Base-by-base conservation (phyloP, 2,113 vertebrate species). In the Trematomus loennbergii region DNA sequence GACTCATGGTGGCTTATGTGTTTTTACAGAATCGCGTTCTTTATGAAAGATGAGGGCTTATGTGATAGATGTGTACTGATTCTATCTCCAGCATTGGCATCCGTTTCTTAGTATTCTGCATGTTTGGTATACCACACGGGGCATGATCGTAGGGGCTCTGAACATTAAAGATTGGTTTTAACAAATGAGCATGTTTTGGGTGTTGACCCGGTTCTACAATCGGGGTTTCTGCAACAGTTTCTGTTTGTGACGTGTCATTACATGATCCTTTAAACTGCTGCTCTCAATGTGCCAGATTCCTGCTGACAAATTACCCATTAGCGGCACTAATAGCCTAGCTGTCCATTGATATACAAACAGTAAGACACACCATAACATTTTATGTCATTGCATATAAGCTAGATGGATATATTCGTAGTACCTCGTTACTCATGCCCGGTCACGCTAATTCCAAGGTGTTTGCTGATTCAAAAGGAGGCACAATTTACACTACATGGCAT, bases 251-350 rank as follows among this genome's bases (percentile, higher is more conserved):
- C n/a, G 60, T 73, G 46, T 48, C 53, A 59, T 57, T 16, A 15
- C 29, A 20, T 45, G 22, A 75, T 64, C 64, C n/a, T 50, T 25
- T 18, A 61, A 82, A 68, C 3, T 2, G 52, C 25, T 65, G 8
- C 66, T 64, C 25, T 81, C 18, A 78, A 20, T 65, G 15, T 67
- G 77, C 70, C 73, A 78, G 12, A 78, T 68, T 54, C 48, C 69
- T 17, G 20, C 55, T 55, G 50, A 82, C 57, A 75, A 68, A 86
- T 75, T 46, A 49, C 49, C 69, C 2, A 82, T 84, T 84, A 85
- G 58, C 53, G 57, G 29, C 64, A 53, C 33, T 67, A 87, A 74
- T 57, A 55, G 61, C 65, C n/a, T 83, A 6, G 62, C 74, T 79
- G 59, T 55, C 75, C 72, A 61, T 72, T 71, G 46, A 71, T 75